Evolutionary conservation across 2,888 invertebrate species (phyloP).

Genomic region (Girardia tigrina): DNA sequence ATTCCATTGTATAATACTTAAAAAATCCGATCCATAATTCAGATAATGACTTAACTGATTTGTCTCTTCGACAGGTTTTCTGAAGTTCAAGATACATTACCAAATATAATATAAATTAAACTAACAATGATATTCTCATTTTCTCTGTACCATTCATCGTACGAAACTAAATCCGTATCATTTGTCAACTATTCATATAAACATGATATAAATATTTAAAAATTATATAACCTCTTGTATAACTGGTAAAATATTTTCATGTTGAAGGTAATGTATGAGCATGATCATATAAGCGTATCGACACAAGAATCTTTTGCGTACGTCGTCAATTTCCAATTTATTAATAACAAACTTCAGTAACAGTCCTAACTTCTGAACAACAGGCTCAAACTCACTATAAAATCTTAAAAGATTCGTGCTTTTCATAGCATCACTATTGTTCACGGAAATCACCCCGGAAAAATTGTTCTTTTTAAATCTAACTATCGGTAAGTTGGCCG

Average conservation of each 20-base stretch:
- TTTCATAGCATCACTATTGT: background rate
- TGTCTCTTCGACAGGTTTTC: too few relatives aligned
- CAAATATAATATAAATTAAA: too few relatives aligned
- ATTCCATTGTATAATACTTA: too few relatives aligned
- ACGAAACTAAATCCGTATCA: too few relatives aligned
- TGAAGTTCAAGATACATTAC: too few relatives aligned
- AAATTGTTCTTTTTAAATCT: background rate
- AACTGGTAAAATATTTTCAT: background rate
- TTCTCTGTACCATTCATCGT: too few relatives aligned
- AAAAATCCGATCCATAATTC: too few relatives aligned
- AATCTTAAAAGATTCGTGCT: background rate
- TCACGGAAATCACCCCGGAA: background rate
- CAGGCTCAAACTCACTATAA: background rate
- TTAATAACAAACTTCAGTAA: background rate
- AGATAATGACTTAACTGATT: too few relatives aligned
- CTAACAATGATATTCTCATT: too few relatives aligned
- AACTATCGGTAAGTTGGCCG: background rate
- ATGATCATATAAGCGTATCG: background rate
- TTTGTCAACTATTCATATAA: too few relatives aligned
- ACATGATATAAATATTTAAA: too few relatives aligned
- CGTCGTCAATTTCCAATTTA: background rate
- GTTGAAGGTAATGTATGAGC: background rate
- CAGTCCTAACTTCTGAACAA: background rate
- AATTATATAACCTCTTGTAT: background rate
- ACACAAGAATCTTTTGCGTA: background rate